phyloP scores from a whole-genome alignment of 2,797 vertebrate species.

The Amphiprion clarkii region DNA sequence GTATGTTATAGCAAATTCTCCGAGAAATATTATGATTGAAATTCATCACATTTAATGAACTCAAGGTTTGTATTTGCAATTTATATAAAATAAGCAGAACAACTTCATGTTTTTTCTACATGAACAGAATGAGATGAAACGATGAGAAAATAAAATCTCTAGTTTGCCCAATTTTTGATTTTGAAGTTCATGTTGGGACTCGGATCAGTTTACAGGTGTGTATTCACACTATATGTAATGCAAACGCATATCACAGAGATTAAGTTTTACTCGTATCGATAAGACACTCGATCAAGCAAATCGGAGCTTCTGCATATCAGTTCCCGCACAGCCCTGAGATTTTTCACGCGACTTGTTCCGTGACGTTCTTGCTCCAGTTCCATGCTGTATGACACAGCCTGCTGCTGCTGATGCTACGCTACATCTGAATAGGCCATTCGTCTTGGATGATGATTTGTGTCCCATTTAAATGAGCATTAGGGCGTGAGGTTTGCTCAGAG shows the following conservation, averaged over 20 bases:
- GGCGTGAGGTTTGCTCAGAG: slow-evolving; percentile 70
- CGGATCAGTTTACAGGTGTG: background rate
- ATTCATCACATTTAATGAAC: background rate
- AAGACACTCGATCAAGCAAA: slow-evolving; percentile 28
- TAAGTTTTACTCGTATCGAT: slow-evolving; percentile 9
- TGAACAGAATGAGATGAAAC: background rate
- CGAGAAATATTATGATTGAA: background rate
- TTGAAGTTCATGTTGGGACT: background rate
- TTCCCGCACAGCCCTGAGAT: slow-evolving; percentile 28
- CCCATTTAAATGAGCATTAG: slow-evolving; percentile 82
- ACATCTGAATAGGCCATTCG: slow-evolving; percentile 59
- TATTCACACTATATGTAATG: background rate
- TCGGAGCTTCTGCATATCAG: slow-evolving; percentile 23
- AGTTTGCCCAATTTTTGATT: background rate
- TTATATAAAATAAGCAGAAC: background rate
- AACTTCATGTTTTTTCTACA: background rate
- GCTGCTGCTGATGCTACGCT: slow-evolving; percentile 45
- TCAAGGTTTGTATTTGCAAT: background rate
- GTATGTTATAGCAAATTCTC: no score
- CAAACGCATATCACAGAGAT: background rate
- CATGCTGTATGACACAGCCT: slow-evolving; percentile 6
- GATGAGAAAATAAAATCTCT: background rate
- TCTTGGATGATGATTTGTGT: slow-evolving; percentile 78
- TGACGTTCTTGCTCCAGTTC: slow-evolving; percentile 6
- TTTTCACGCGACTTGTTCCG: background rate